Conservation (phyloP, 2,113 vertebrate species). For the Entomyzon cyanotis region DNA sequence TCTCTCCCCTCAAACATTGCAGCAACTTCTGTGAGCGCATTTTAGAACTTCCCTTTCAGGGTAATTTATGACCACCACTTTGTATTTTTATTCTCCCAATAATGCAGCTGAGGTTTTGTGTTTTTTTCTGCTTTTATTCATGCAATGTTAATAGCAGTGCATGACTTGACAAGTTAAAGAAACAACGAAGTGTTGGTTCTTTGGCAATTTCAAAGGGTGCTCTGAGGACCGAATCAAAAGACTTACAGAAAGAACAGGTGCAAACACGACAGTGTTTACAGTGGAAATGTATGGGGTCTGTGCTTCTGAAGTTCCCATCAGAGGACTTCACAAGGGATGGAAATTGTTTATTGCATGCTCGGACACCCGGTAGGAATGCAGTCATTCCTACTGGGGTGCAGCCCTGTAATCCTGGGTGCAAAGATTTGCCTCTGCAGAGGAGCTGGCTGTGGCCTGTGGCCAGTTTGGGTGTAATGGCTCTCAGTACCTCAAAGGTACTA, state of each 20-base stretch:
- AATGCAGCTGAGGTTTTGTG: not conserved
- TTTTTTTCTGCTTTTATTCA: not conserved
- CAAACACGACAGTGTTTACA: not conserved
- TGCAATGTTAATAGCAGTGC: not conserved
- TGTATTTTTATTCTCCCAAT: not conserved
- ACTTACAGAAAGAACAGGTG: not conserved
- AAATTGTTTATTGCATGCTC: not conserved
- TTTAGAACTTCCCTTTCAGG: not conserved
- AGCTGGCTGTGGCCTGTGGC: not conserved
- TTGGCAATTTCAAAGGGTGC: not conserved
- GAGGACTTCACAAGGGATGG: not conserved
- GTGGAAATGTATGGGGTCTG: not conserved
- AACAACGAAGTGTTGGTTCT: not conserved
- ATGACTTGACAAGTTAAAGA: not conserved
- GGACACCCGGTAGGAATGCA: not conserved
- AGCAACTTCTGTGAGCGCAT: not conserved
- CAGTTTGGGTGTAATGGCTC: not conserved
- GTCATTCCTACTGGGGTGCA: rapidly evolving
- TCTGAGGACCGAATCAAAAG: not conserved
- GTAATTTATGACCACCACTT: not conserved
- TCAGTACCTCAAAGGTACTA: not conserved
- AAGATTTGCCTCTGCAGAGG: not conserved
- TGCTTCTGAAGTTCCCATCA: not conserved
- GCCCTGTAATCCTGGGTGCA: not conserved
- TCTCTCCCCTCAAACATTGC: not conserved